A percentile compares a stretch with the other conserved stretches of the same genome.
phyloP scores from a whole-genome alignment of 2,797 vertebrate genomes.

The Aplochiton taeniatus region DNA sequence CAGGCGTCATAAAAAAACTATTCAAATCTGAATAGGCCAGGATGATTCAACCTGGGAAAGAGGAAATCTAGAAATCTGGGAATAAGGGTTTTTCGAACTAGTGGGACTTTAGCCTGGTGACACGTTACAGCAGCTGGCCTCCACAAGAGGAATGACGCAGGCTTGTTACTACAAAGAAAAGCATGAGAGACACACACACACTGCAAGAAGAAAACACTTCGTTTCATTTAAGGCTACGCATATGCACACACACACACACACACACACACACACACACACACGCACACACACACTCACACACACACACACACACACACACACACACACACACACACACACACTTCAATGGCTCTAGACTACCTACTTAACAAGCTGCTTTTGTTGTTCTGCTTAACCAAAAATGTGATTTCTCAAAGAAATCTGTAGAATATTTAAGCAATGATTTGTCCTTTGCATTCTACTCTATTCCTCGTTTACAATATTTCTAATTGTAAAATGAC shows the following conservation, averaged over 20 bases:
- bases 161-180: constrained; percentile 47
- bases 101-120: constrained; percentile 27
- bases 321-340: constrained; percentile 21
- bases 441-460: no score
- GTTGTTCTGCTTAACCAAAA: no score
- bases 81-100: constrained; percentile 58
- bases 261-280: constrained; percentile 23
- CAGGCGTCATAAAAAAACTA: constrained; percentile 53
- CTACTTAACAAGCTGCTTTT: no score
- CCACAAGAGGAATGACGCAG: constrained; percentile 43
- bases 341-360: neutral
- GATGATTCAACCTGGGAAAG: constrained; percentile 66
- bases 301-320: neutral
- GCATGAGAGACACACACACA: neutral
- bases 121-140: constrained; percentile 61
- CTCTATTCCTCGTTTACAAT: no score
- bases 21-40: no score
- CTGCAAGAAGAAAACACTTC: no score
- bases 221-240: no score
- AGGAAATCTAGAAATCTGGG: constrained; percentile 70
- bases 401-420: no score
- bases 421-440: no score
- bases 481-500: no score
- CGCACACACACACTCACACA: neutral
- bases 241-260: neutral